phyloP scores from a whole-genome alignment of 37 sponge, comb jelly and placozoan genomes.

The Agelas oroides region DNA sequence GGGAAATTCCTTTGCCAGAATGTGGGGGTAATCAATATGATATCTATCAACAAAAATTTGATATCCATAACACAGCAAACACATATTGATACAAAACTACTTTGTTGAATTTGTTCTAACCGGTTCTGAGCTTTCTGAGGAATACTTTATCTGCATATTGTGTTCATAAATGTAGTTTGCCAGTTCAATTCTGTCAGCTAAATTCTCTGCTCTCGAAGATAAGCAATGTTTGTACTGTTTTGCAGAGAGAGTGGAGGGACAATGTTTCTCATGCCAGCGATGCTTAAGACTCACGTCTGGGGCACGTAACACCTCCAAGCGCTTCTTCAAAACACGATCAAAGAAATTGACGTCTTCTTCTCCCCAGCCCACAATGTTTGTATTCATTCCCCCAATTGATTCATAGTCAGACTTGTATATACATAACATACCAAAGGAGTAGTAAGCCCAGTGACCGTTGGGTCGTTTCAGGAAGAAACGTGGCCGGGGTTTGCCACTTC shows the following conservation, averaged over 20 bases:
- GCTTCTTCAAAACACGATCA: conserved; percentile 46
- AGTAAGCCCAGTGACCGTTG: conserved; percentile 82
- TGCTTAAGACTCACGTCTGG: conserved; percentile 75
- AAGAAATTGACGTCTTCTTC: conserved; percentile 79
- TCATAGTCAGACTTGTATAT: conserved; percentile 81
- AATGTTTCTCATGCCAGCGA: conserved; percentile 78
- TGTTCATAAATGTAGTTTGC: conserved; percentile 53
- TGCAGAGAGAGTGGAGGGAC: conserved; percentile 24
- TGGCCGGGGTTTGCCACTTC: background rate
- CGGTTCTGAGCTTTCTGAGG: too few relatives aligned
- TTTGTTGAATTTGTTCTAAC: too few relatives aligned
- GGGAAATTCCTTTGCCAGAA: too few relatives aligned
- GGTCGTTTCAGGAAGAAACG: conserved; percentile 22
- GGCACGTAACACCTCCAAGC: conserved; percentile 57
- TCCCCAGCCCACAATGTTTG: conserved; percentile 75
- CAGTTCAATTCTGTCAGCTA: conserved; percentile 72
- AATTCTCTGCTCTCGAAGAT: conserved; percentile 59
- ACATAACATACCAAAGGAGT: conserved; percentile 84
- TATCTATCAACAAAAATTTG: too few relatives aligned
- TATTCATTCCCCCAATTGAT: conserved; percentile 61
- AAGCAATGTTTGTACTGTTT: conserved; percentile 64
- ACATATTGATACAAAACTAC: too few relatives aligned
- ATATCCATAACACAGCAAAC: too few relatives aligned
- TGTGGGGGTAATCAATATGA: too few relatives aligned
- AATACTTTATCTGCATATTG: background rate